Conservation (phyloP, 2,888 invertebrate species). For the Drymonia ruficornis region DNA sequence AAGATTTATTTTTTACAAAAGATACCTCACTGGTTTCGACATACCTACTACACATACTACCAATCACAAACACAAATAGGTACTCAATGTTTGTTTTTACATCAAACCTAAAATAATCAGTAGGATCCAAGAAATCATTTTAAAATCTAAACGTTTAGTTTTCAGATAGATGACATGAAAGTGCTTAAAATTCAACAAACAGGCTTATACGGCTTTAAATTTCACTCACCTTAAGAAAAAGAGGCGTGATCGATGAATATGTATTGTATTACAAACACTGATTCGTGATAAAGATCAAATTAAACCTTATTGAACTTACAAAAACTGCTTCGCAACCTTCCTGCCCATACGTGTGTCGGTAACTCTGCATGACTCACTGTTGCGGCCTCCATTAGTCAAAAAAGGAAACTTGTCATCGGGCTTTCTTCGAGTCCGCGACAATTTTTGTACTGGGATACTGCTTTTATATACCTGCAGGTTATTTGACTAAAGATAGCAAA, state of each 20-base stretch:
- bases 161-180: neutral
- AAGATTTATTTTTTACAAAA: too few species aligned
- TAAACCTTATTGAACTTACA: constrained; percentile 16
- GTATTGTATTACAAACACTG: neutral
- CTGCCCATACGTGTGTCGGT: constrained; percentile 41
- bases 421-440: constrained; percentile 42
- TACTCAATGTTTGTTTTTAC: too few species aligned
- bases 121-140: too few species aligned
- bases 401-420: constrained; percentile 51
- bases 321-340: constrained; percentile 32
- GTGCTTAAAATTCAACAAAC: neutral
- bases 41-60: too few species aligned
- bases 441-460: constrained; percentile 10
- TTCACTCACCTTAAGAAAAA: neutral
- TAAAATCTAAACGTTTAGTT: too few species aligned
- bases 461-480: neutral
- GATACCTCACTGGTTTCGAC: too few species aligned
- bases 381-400: constrained; percentile 32
- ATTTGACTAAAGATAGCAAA: too few species aligned
- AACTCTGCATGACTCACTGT: constrained; percentile 54
- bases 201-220: too few species aligned
- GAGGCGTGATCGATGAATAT: constrained; percentile 2
- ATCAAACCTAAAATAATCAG: too few species aligned
- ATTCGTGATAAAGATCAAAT: constrained; percentile 17
- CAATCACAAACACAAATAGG: too few species aligned